Evolutionary conservation across 2,113 vertebrate species (phyloP), one percentile per base, ranked within the genome.

Genomic region (Microtus ochrogaster): DNA sequence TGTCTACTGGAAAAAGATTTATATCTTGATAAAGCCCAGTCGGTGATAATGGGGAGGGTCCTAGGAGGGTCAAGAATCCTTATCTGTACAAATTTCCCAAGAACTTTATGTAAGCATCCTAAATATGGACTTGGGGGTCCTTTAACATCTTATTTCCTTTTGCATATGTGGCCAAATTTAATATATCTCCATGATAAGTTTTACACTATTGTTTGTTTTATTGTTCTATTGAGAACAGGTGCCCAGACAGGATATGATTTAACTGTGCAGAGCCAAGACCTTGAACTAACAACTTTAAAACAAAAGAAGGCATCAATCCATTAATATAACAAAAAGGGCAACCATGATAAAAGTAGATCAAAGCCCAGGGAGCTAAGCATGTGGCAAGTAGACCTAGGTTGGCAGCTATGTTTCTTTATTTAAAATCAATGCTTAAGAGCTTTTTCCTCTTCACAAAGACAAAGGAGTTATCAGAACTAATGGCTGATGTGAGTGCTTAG

Each of bases 401-500:
- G 86, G 44, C 86, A 95, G 78, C 82, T 97, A 49, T 0, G 3
- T 91, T 97, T 95, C 92, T 47, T 89, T 98, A 97, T 97, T 98
- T 97, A 97, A 92, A 98, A 49, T 93, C 79, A 97, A 98, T 97
- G 95, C 70, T 96, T 97, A 96, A 85, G 41, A 96, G 91, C 95
- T 87, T 94, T 98, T 98, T 96, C 81, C 87, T 96, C 96, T 96
- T 95, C 89, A 94, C 78, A 96, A 97, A 98, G 66, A 76, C 97
- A 96, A 70, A 85, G 77, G 61, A 97, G 88, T 81, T 97, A 97
- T 94, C 96, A 96, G 55, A 76, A 76, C 30, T 97, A 96, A 98
- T 89, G 68, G 92, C 2, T 74, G 91, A 98, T 97, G 77, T 87
- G 79, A 98, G 90, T 86, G 70, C 49, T 98, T 98, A 98, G 97